phyloP scores from a whole-genome alignment of 2,888 invertebrate species.

The Odontomyia ornata region DNA sequence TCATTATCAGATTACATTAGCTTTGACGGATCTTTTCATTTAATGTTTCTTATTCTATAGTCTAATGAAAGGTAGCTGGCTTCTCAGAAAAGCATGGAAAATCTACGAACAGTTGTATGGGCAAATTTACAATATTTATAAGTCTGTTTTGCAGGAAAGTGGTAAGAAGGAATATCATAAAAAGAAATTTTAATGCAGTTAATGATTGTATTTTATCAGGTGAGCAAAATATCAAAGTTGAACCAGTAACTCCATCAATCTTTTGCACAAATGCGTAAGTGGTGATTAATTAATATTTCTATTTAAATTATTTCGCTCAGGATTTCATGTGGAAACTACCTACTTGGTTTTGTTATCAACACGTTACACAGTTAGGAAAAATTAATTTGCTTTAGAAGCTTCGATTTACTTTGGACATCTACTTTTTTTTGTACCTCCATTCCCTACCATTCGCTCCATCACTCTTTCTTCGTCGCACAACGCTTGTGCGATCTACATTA shows the following conservation, averaged over 20 bases:
- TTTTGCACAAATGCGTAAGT: constrained; percentile 29
- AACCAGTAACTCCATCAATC: constrained; percentile 36
- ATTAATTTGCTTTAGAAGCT: too few species aligned
- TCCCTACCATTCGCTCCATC: too few species aligned
- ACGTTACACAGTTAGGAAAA: too few species aligned
- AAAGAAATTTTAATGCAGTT: not conserved
- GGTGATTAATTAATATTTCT: too few species aligned
- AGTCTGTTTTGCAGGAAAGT: constrained; percentile 49
- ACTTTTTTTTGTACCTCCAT: too few species aligned
- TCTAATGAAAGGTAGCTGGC: constrained; percentile 72
- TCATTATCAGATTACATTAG: not conserved
- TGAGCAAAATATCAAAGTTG: not conserved
- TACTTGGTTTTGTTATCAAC: too few species aligned
- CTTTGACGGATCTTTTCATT: not conserved
- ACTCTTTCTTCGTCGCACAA: too few species aligned
- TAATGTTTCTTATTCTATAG: constrained; percentile 33
- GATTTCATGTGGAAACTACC: too few species aligned
- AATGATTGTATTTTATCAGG: not conserved
- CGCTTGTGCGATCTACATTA: too few species aligned
- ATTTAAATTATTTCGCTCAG: too few species aligned
- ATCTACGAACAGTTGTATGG: constrained; percentile 72
- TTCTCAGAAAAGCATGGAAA: constrained; percentile 74
- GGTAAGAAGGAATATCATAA: not conserved
- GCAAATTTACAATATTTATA: constrained; percentile 68
- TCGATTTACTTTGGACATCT: too few species aligned